Evolutionary conservation across 2,113 vertebrate genomes (phyloP).

Genomic region (Heterotilapia buettikoferi): DNA sequence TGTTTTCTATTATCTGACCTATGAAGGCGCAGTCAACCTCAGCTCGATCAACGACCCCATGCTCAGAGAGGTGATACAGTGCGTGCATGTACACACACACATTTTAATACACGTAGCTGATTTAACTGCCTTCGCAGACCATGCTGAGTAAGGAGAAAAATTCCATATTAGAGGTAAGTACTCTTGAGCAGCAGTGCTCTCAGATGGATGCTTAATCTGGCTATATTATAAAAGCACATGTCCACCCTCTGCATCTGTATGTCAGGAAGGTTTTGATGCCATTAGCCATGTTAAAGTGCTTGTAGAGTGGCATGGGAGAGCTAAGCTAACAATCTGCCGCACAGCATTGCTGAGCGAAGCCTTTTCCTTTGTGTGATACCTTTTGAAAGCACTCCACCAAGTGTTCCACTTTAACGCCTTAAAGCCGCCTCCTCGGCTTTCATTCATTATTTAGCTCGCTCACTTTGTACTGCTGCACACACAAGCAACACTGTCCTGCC

Average conservation of each 20-base stretch:
- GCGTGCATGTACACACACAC: background rate
- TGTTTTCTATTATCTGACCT: conserved; percentile 96
- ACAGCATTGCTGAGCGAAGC: conserved; percentile 56
- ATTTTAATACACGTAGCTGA: background rate
- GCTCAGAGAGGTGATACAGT: conserved; percentile 84
- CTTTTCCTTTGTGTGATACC: conserved; percentile 31
- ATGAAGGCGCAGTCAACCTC: conserved; percentile 91
- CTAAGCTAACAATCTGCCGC: conserved; percentile 41
- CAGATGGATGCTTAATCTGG: conserved; percentile 44
- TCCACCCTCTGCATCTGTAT: conserved; percentile 2
- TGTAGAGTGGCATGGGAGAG: conserved; percentile 11
- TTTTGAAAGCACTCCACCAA: conserved; percentile 53
- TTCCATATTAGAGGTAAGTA: conserved; percentile 33
- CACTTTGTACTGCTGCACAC: conserved; percentile 42
- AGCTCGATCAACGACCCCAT: conserved; percentile 88
- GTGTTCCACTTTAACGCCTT: conserved; percentile 62
- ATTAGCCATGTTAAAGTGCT: conserved; percentile 56
- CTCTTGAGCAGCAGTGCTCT: conserved; percentile 18
- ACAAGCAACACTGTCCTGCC: background rate
- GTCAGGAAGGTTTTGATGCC: conserved; percentile 37
- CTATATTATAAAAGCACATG: conserved; percentile 38
- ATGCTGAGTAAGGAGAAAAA: conserved; percentile 39
- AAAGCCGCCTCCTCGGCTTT: conserved; percentile 49
- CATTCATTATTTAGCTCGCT: conserved; percentile 66
- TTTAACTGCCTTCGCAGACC: background rate